Conservation (phyloP, 2,797 vertebrate genomes). For the Acanthiza pusilla region DNA sequence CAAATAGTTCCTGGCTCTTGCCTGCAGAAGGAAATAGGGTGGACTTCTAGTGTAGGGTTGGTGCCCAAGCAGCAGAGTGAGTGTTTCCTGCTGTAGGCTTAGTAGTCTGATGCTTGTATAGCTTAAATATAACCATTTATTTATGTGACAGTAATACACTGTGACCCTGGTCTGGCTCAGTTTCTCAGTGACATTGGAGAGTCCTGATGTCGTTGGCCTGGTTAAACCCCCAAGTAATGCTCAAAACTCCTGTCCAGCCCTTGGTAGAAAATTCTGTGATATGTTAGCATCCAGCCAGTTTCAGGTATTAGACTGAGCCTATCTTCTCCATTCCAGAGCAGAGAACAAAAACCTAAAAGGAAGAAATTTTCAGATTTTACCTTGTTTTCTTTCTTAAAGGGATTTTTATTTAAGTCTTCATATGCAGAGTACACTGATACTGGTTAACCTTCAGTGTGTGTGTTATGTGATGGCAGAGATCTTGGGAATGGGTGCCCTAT, state of each 20-base stretch:
- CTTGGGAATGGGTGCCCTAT: neutral
- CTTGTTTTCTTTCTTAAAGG: neutral
- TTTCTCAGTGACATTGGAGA: neutral
- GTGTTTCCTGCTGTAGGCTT: neutral
- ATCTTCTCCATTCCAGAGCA: neutral
- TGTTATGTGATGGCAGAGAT: neutral
- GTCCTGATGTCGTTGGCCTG: neutral
- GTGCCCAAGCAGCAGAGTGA: neutral
- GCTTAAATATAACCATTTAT: neutral
- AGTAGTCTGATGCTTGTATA: neutral
- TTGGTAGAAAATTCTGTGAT: neutral
- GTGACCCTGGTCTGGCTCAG: neutral
- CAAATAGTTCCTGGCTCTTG: neutral
- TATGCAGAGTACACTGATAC: neutral
- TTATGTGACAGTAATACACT: neutral
- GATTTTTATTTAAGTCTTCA: neutral
- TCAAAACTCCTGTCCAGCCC: neutral
- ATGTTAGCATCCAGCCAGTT: neutral
- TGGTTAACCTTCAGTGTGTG: neutral
- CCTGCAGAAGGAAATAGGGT: neutral
- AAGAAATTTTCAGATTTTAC: neutral
- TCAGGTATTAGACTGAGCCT: neutral
- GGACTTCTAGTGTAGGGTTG: neutral
- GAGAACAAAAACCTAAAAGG: neutral
- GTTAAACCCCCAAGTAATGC: neutral